Base-by-base conservation (phyloP, 2,113 vertebrate species). In the Ctenomys sociabilis region DNA sequence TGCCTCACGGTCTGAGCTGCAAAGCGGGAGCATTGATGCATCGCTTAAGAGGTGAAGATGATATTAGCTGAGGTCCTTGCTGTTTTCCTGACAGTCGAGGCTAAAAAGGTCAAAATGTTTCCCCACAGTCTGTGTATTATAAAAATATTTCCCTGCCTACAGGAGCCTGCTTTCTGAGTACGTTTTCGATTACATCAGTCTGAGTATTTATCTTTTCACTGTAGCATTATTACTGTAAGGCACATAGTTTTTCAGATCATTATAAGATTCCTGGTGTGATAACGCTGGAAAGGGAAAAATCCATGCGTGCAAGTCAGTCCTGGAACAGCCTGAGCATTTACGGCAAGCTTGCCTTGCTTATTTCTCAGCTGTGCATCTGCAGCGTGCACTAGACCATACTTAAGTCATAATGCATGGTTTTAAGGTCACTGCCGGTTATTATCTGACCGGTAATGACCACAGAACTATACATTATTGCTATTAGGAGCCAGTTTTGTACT, bases 351-450 rank as follows among this genome's bases (percentile, higher is more conserved):
- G 85, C 28, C 2, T 96, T 96, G 70, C 92, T 96, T 92, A 49
- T 90, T 97, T 96, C 88, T 70, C 64, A 91, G 88, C 92, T 88
- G 16, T 84, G 88, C 95, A 98, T 98, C 98, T 98, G 96, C 98
- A 96, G 80, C 83, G 97, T 94, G 72, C 90, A 21, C 95, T 95
- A 96, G 85, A 94, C 94, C 86, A 32, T 93, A 95, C 78, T 98
- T 96, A 97, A 95, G 32, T 88, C 96, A 1, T 97, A 98, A 97
- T 92, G 92, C 1, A 49, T 96, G 97, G 97, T 98, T 98, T 97
- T 96, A 96, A 98, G 98, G 94, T 97, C 90, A 96, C 96, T 97
- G 35, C 93, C 94, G 93, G 97, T 97, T 96, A 86, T 98, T 98
- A 98, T 96, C 91, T 85, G 73, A 73, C 96, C 83, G 94, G 97